Conservation (phyloP, 2,797 vertebrate species). For the Leucoraja ocellata region DNA sequence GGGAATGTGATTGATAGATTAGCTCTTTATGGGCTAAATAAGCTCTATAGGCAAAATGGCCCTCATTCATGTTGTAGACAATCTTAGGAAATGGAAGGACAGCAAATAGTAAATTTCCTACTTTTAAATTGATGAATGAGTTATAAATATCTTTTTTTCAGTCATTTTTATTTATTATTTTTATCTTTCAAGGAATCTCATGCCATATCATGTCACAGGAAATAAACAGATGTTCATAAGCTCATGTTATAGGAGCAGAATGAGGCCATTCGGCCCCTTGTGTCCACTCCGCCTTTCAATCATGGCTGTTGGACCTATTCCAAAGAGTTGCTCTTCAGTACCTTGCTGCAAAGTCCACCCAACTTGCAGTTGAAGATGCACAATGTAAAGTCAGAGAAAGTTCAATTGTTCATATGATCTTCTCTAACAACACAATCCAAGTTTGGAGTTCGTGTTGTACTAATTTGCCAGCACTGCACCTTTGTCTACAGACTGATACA, state of each 20-base stretch:
- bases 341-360: not conserved
- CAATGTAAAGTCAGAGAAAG: not conserved
- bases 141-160: not conserved
- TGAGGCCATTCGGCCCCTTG: no score
- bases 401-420: not conserved
- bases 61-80: no score
- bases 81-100: not conserved
- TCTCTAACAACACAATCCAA: not conserved
- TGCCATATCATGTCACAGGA: no score
- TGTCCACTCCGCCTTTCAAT: no score
- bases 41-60: no score
- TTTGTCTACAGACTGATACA: not conserved
- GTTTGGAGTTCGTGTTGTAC: not conserved
- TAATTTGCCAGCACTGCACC: not conserved
- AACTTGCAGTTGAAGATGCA: not conserved
- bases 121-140: not conserved
- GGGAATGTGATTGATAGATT: no score
- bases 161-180: not conserved
- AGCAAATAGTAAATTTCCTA: not conserved
- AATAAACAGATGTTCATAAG: not conserved
- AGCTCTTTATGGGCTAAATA: no score
- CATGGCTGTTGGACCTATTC: not conserved
- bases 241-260: no score
- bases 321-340: not conserved
- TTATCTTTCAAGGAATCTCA: not conserved